These are phyloP conservation scores for Amblyteles armatorius DNA, from an alignment of 2,888 invertebrate species.

Conservation along the genomic window DNA sequence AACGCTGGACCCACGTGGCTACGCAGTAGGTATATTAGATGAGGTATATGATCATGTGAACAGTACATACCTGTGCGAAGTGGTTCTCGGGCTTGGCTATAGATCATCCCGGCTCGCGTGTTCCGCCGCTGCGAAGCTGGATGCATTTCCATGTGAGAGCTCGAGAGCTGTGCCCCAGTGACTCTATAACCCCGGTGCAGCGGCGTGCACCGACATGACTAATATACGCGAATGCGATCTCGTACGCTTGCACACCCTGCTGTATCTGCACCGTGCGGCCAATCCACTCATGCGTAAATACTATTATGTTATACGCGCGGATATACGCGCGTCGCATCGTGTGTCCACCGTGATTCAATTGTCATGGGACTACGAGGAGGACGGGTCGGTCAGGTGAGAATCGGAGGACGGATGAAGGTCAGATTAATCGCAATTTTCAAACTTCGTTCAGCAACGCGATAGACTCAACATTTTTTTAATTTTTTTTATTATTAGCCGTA, in stretches of 20 bases:
- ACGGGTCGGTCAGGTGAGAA: not conserved
- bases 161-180: conserved; percentile 74
- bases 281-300: conserved; percentile 23
- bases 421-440: no score
- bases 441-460: no score
- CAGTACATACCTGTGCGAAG: conserved; percentile 22
- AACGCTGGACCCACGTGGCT: not conserved
- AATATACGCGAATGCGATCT: conserved; percentile 60
- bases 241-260: conserved; percentile 1
- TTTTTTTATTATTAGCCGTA: no score
- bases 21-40: not conserved
- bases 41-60: not conserved
- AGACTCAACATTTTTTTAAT: no score
- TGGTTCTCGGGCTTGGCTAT: conserved; percentile 34
- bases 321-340: conserved; percentile 12
- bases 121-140: conserved; percentile 44
- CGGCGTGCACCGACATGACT: conserved; percentile 67
- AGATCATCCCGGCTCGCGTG: conserved; percentile 62
- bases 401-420: no score
- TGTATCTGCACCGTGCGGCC: conserved; percentile 7
- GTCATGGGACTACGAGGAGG: not conserved
- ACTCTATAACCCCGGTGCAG: conserved; percentile 75
- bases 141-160: conserved; percentile 66
- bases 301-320: not conserved
- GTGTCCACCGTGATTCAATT: not conserved